phyloP scores from a whole-genome alignment of 1,140 invertebrate genomes.

The Trichogramma pretiosum region DNA sequence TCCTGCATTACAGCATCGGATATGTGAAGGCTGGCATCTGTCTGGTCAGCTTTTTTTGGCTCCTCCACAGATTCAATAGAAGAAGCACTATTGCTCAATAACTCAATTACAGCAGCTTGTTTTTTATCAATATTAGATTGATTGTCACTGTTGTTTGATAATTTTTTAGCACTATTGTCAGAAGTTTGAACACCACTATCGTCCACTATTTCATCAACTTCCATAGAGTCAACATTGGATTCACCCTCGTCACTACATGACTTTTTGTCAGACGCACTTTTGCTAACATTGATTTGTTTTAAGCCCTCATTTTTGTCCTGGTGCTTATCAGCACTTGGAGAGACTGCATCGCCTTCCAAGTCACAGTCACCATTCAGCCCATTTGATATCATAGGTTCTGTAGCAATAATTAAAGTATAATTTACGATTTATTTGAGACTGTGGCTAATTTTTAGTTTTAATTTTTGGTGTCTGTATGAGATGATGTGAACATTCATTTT shows the following conservation, averaged over 20 bases:
- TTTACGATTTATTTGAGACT: too few relatives aligned
- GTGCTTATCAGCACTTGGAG: constrained; percentile 8
- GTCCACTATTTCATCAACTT: constrained; percentile 22
- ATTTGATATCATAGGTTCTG: constrained; percentile 38
- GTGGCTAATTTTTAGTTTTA: too few relatives aligned
- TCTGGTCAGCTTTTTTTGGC: constrained; percentile 23
- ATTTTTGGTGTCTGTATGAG: too few relatives aligned
- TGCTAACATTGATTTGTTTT: too few relatives aligned
- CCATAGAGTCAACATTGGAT: constrained; percentile 17
- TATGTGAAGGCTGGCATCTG: constrained; percentile 29
- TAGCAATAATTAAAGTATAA: constrained; percentile 13
- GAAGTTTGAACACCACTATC: constrained; percentile 21
- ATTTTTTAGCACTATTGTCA: not conserved
- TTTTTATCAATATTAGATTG: constrained; percentile 16
- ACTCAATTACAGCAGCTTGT: too few relatives aligned
- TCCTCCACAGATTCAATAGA: too few relatives aligned
- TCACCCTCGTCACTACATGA: constrained; percentile 6
- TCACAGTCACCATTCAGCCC: constrained; percentile 39
- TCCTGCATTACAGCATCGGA: constrained; percentile 37
- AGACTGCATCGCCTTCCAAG: constrained; percentile 32
- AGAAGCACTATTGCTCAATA: too few relatives aligned
- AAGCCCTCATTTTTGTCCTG: constrained; percentile 12
- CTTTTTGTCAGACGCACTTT: constrained; percentile 20
- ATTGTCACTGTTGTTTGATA: constrained; percentile 13
- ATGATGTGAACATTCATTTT: too few relatives aligned